phyloP scores from a whole-genome alignment of 2,797 vertebrate species.

The Peromyscus aztecus region DNA sequence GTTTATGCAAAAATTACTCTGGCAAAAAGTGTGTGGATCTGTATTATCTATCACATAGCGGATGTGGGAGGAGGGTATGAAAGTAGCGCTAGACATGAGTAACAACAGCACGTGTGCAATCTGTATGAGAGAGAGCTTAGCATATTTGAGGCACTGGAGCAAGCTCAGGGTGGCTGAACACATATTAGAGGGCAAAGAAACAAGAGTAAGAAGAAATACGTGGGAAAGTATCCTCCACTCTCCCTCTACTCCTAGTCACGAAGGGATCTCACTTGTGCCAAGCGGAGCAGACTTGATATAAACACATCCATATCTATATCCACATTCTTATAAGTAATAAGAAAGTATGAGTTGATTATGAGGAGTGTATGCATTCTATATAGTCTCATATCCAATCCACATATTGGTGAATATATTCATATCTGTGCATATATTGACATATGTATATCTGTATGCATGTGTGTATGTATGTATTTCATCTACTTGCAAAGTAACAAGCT shows the following conservation, averaged over 20 bases:
- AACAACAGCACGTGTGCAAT: background rate
- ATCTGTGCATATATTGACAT: background rate
- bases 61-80: background rate
- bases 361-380: background rate
- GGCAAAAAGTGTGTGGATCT: background rate
- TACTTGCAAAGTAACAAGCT: slow-evolving; percentile 19
- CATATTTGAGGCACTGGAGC: background rate
- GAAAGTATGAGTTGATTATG: background rate
- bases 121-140: rapidly evolving
- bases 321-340: background rate
- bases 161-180: background rate
- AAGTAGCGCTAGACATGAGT: background rate
- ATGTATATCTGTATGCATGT: background rate
- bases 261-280: background rate
- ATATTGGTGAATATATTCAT: background rate
- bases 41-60: background rate
- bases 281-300: background rate
- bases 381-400: background rate
- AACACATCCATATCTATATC: background rate
- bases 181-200: background rate
- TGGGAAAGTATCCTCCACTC: rapidly evolving
- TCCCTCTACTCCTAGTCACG: background rate
- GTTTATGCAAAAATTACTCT: background rate
- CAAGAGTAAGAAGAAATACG: background rate
- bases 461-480: background rate